Evolutionary conservation across 2,797 vertebrate species (phyloP).

Genomic region (Benthosema pterotum): DNA sequence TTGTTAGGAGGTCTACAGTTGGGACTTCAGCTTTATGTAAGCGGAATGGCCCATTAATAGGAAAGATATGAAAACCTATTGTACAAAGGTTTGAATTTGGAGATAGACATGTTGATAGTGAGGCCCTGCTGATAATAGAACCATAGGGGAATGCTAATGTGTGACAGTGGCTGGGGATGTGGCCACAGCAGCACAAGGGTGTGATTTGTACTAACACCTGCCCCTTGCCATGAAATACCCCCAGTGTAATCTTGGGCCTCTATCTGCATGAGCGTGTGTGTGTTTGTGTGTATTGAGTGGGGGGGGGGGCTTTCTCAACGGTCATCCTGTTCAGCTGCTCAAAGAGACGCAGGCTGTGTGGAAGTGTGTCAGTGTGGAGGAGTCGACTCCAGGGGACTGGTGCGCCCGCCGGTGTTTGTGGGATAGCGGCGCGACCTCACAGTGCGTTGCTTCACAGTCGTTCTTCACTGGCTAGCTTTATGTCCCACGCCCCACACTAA

Average conservation of each 20-base stretch:
- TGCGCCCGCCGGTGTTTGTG: constrained; percentile 13
- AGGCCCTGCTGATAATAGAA: constrained; percentile 39
- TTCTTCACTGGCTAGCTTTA: constrained; percentile 93
- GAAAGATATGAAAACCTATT: constrained; percentile 8
- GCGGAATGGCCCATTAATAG: constrained; percentile 1
- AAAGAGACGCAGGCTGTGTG: neutral
- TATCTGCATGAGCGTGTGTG: constrained; percentile 9
- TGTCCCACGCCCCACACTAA: constrained; percentile 76
- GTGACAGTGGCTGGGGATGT: constrained; percentile 35
- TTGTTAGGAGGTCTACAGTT: neutral
- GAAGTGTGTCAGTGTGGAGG: too few species aligned
- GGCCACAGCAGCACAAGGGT: constrained; percentile 70
- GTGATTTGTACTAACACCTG: constrained; percentile 78
- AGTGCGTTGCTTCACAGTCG: constrained; percentile 86
- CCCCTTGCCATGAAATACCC: constrained; percentile 70
- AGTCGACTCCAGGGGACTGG: neutral
- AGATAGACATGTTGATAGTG: constrained; percentile 41
- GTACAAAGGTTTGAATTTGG: constrained; percentile 9
- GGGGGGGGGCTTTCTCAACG: constrained; percentile 35
- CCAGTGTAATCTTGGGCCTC: constrained; percentile 58
- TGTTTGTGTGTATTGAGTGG: constrained; percentile 14
- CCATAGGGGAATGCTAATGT: constrained; percentile 72
- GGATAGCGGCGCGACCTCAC: constrained; percentile 33
- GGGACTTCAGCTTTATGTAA: constrained; percentile 11
- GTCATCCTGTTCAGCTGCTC: constrained; percentile 52